Evolutionary conservation across 2,797 vertebrate species (phyloP), one percentile per base, ranked within the genome.

Genomic region (Siniperca obscura): DNA sequence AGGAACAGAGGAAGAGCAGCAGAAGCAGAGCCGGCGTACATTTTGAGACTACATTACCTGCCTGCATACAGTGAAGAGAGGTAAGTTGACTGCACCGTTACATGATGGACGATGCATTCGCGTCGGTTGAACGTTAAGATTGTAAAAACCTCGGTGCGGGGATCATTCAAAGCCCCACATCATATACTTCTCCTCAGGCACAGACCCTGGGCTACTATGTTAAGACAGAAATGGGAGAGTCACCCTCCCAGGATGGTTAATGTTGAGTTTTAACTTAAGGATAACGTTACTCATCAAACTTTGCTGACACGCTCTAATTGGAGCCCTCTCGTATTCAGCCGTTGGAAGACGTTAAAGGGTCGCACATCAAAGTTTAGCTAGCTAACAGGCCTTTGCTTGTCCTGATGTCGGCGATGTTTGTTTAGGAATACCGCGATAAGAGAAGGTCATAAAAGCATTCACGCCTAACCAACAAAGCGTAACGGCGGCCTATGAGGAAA

Each of bases 41-140:
- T 81, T 87, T 76, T 11, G 7, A 56, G 21, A 83, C 59, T 16
- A 13, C 74, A 3, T 52, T 78, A 76, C 78, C 86, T 79, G 86
- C 42, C 81, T 1, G 67, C 44, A 16, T 3, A 57, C 70, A 5
- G 80, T 2, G 64, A 80, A 70, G 78, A n/a, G 69, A 92, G 91
- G 92, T 93, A 67, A 88, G 92, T 80, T 1, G 8, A 4, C 64
- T 1, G 83, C 73, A 91, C 89, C 86, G 91, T 92, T 91, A 89
- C 78, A 30, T 5, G 44, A 53, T 38, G 55, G 30, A 40, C 78
- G 57, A 42, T n/a, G 27, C 67, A 1, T 50, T 44, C 38, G 27
- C 40, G 68, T 59, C 66, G 1, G 78, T 30, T 40, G 5, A 53
- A 70, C n/a, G 36, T 27, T 42, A 21, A 13, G 19, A 17, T 1